phyloP scores from a whole-genome alignment of 2,113 vertebrate species.

The Piliocolobus tephrosceles region DNA sequence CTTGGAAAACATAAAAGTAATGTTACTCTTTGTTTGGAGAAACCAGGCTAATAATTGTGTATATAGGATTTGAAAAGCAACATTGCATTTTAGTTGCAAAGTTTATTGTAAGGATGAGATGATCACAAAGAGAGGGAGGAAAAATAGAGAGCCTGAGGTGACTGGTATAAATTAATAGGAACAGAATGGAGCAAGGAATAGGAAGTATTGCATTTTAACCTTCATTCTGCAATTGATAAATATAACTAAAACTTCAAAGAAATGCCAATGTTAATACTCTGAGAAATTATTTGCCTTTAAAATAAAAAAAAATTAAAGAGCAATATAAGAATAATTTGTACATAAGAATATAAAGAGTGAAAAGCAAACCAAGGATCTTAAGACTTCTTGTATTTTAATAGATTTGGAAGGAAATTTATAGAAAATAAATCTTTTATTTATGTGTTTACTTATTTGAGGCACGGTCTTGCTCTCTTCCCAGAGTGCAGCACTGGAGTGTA shows the following conservation, averaged over 20 bases:
- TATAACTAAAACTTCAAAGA: constrained; percentile 13
- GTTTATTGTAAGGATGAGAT: neutral
- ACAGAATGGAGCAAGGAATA: neutral
- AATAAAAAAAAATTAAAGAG: constrained; percentile 7
- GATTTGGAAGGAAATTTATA: neutral
- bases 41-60: constrained; percentile 11
- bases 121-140: neutral
- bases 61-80: neutral
- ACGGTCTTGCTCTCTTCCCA: no score
- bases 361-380: neutral
- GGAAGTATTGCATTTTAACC: neutral
- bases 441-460: no score
- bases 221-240: neutral
- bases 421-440: neutral
- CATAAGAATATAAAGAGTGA: neutral
- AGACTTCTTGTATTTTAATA: neutral
- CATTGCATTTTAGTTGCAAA: neutral
- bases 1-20: neutral
- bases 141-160: neutral
- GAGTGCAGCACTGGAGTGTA: no score
- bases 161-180: neutral
- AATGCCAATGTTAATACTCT: neutral
- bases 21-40: constrained; percentile 24
- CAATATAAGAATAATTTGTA: neutral
- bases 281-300: constrained; percentile 14